phyloP scores from a whole-genome alignment of 2,797 vertebrate species.

The Tadarida brasiliensis region DNA sequence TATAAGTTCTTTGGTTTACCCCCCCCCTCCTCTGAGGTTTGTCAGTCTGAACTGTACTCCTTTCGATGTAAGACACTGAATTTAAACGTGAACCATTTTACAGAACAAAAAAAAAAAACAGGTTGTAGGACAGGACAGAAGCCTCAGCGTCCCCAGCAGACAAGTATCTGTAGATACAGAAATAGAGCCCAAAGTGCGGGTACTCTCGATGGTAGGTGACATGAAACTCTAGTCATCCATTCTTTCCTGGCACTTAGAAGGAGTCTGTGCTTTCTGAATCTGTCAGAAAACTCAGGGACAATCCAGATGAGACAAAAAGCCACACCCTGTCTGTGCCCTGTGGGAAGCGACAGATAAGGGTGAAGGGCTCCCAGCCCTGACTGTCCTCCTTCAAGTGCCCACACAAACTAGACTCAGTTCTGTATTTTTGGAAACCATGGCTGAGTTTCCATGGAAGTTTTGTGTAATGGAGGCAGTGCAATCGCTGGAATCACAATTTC shows the following conservation, averaged over 20 bases:
- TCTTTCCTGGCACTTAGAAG: not conserved
- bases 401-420: not conserved
- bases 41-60: too few relatives aligned
- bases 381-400: not conserved
- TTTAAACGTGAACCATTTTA: not conserved
- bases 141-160: not conserved
- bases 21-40: too few relatives aligned
- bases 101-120: not conserved
- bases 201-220: not conserved
- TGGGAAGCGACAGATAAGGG: not conserved
- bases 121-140: not conserved
- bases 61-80: not conserved
- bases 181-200: not conserved
- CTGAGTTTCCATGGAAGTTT: not conserved
- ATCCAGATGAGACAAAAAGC: not conserved
- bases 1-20: too few relatives aligned
- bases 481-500: not conserved
- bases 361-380: not conserved
- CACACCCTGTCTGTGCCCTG: not conserved
- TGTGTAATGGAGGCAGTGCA: not conserved
- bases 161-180: not conserved
- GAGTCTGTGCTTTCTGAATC: not conserved
- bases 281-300: not conserved
- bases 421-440: not conserved
- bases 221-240: not conserved